phyloP scores from a whole-genome alignment of 35 echinoderm and acorn worm species.

The Apostichopus japonicus region DNA sequence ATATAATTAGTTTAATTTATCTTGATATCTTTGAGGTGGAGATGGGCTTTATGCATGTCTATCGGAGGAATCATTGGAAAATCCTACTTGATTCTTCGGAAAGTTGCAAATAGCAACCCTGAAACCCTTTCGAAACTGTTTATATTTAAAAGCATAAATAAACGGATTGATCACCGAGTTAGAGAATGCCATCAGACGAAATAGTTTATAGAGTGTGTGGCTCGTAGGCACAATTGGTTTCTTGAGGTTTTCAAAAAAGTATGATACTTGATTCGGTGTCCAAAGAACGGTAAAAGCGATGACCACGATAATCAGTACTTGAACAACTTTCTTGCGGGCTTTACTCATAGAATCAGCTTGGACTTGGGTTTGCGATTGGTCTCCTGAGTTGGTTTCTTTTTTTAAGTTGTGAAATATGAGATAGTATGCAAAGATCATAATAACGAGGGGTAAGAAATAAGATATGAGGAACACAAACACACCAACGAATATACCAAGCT shows the following conservation, averaged over 20 bases:
- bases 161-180: conserved; percentile 92
- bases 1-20: background rate
- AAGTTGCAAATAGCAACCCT: conserved; percentile 60
- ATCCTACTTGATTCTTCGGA: conserved; percentile 18
- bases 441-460: conserved; percentile 86
- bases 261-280: conserved; percentile 90
- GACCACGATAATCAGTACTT: conserved; percentile 81
- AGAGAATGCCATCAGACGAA: conserved; percentile 80
- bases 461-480: conserved; percentile 80
- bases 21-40: background rate
- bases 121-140: conserved; percentile 90
- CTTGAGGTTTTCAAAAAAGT: conserved; percentile 83
- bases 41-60: background rate
- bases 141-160: conserved; percentile 95
- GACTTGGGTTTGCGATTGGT: conserved; percentile 17
- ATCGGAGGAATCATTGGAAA: conserved; percentile 9
- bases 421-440: conserved; percentile 89
- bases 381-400: conserved; percentile 22
- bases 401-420: conserved; percentile 74
- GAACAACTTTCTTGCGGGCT: conserved; percentile 82
- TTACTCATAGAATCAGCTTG: conserved; percentile 66
- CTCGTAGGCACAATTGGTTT: conserved; percentile 27
- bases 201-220: conserved; percentile 70
- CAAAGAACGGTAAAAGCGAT: conserved; percentile 83
- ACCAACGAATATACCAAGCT: conserved; percentile 54